Conservation (phyloP, 2,888 invertebrate species). For the Abscondita cerata region DNA sequence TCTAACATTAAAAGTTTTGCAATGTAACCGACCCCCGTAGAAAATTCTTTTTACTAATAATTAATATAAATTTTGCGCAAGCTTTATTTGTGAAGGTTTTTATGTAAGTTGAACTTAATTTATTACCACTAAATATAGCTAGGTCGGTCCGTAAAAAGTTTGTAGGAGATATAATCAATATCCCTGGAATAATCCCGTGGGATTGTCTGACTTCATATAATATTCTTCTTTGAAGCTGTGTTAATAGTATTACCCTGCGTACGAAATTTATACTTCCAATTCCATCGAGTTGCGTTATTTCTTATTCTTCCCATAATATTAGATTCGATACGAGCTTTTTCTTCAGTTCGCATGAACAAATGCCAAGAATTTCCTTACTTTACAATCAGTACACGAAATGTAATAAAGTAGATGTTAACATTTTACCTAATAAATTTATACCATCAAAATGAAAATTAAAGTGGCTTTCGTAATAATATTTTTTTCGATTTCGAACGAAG, state of each 20-base stretch:
- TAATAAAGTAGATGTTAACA: not conserved
- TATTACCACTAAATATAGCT: no score
- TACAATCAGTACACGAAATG: not conserved
- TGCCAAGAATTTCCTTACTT: not conserved
- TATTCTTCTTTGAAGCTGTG: constrained; percentile 5
- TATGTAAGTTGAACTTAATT: no score
- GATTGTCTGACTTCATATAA: constrained; percentile 5
- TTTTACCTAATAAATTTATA: no score
- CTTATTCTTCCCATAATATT: constrained; percentile 20
- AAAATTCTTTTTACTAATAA: no score
- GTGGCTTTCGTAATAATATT: not conserved
- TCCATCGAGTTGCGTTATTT: constrained; percentile 27
- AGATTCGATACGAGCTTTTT: constrained; percentile 1
- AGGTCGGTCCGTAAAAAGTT: no score
- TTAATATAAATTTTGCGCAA: no score
- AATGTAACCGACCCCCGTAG: no score
- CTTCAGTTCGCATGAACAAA: not conserved
- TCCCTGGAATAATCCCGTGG: not conserved
- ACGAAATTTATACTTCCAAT: constrained; percentile 13
- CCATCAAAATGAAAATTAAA: no score
- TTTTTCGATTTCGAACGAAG: not conserved
- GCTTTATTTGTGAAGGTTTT: no score
- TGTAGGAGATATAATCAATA: not conserved
- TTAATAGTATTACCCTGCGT: constrained; percentile 7
- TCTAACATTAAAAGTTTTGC: no score